Evolutionary conservation across 2,113 vertebrate species (phyloP), one percentile per base, ranked within the genome.

Genomic region (Tilapia sparmanii): DNA sequence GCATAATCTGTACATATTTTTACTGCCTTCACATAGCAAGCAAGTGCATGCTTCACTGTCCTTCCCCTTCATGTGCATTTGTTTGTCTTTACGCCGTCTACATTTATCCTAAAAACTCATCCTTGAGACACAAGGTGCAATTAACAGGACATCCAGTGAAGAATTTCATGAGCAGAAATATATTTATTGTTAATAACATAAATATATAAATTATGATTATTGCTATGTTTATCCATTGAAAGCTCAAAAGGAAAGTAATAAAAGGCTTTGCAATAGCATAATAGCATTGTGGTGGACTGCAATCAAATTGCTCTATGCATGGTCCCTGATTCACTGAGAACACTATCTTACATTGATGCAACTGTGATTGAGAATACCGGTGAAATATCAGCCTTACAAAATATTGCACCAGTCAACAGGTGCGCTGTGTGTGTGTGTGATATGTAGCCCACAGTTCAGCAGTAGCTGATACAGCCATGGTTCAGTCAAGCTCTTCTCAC

Each of bases 141-240:
- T 86, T 76, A 54, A 92, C 76, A 15, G 15, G 24, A 95, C 33
- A 90, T 83, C 76, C 81, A 87, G 54, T 59, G 71, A 87, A 91
- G 82, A 86, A 63, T 89, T 96, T 93, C 71, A 91, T 94, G 66
- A 93, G 90, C 93, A 95, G 94, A 96, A 96, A 96, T 95, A 92
- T 91, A 92, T 96, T 96, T 96, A 96, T 96, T 96, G 90, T 94
- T 94, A 87, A 95, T 95, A 96, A 94, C 95, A 96, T 96, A 96
- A 95, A 96, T 96, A 96, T 95, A 96, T 96, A 96, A 96, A 96
- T 96, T 96, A 96, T 94, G 91, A 93, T 94, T 91, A 90, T 92
- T 93, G 88, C 86, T 89, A 90, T 94, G 80, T 87, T 91, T 91
- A 92, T 90, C 89, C 86, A 93, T 92, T 81, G 81, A 87, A 94